phyloP scores from a whole-genome alignment of 2,113 vertebrate genomes.

The Australoheros scitulus region DNA sequence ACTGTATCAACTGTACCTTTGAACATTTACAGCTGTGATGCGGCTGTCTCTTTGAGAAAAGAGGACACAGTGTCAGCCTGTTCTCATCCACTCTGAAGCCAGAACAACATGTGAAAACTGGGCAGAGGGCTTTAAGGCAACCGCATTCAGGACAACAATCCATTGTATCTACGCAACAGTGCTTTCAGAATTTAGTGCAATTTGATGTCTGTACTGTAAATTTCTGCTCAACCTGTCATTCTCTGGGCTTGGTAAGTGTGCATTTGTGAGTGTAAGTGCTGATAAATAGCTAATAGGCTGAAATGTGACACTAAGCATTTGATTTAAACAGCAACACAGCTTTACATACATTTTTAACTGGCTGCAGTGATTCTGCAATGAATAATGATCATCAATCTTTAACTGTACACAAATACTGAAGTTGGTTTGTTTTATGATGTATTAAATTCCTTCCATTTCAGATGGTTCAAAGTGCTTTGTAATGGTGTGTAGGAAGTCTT shows the following conservation, averaged over 20 bases:
- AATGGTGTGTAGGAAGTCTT: neutral
- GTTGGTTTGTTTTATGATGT: neutral
- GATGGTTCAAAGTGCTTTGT: neutral
- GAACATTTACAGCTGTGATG: neutral
- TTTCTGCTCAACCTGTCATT: neutral
- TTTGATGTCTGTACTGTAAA: slow-evolving; percentile 1
- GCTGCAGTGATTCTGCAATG: neutral
- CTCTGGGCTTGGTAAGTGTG: neutral
- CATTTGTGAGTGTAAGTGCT: neutral
- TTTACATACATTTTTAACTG: neutral
- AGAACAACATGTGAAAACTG: slow-evolving; percentile 17
- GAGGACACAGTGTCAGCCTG: neutral
- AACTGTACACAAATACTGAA: neutral
- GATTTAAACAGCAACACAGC: neutral
- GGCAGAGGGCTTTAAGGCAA: slow-evolving; percentile 57
- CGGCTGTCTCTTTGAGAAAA: neutral
- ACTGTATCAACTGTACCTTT: neutral
- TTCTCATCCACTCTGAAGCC: slow-evolving; percentile 17
- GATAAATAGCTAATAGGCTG: neutral
- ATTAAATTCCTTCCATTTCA: neutral
- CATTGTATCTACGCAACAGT: neutral
- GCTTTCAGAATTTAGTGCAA: neutral
- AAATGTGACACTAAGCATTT: neutral
- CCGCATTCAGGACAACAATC: neutral
- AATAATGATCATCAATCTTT: neutral